These are phyloP conservation scores for Melanaphis sacchari DNA, from an alignment of 1,140 invertebrate species.

Conservation along the genomic window DNA sequence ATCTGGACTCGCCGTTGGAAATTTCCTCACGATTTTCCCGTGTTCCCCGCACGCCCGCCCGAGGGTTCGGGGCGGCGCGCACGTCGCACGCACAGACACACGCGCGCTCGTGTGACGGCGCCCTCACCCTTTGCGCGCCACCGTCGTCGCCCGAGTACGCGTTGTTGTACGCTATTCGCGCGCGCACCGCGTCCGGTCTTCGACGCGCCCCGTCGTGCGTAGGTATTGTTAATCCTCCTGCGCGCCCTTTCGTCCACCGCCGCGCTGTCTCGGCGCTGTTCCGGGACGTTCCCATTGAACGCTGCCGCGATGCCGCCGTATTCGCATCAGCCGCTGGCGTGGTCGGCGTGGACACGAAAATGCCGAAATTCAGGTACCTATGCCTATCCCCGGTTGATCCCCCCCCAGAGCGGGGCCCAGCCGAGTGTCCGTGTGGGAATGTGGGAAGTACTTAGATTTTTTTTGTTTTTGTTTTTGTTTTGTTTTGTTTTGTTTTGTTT, in stretches of 20 bases:
- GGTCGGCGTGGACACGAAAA: slow-evolving; percentile 23
- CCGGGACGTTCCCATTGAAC: background rate
- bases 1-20: background rate
- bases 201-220: slow-evolving; percentile 40
- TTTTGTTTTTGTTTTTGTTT: background rate
- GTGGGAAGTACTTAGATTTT: background rate
- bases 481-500: background rate
- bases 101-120: background rate
- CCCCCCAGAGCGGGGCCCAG: background rate
- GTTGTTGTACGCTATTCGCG: background rate
- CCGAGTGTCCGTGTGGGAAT: too few relatives aligned
- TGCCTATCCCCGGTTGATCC: background rate
- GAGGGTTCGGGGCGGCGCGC: background rate
- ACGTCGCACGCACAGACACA: background rate
- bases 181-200: slow-evolving; percentile 15
- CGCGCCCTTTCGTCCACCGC: background rate
- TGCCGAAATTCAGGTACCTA: background rate
- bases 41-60: background rate
- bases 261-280: background rate
- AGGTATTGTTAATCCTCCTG: background rate
- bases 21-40: background rate
- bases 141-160: background rate
- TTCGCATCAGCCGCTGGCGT: background rate
- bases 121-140: background rate
- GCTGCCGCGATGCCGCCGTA: background rate